Percentiles rank a stretch among this genome's conserved stretches.
Conservation (phyloP, 2,113 vertebrate species). For the Zosterops japonicus region DNA sequence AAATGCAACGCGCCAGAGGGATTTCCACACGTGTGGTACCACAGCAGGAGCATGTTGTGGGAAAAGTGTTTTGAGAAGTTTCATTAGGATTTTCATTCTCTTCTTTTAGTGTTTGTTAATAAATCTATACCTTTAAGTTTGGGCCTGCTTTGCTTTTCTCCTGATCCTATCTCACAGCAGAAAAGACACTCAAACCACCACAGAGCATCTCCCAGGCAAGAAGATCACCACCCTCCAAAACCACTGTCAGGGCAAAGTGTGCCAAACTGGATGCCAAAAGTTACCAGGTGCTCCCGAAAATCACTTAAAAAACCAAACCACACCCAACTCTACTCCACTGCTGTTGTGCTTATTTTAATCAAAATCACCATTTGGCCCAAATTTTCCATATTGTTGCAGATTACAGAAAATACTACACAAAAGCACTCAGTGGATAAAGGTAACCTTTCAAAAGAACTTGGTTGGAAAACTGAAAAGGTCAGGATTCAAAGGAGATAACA, state of each 20-base stretch:
- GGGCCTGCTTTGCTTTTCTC: not conserved
- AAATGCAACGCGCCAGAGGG: not conserved
- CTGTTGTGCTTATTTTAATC: not conserved
- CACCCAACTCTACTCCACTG: not conserved
- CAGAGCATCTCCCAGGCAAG: not conserved
- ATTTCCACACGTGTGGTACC: rapidly evolving
- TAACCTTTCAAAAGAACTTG: not conserved
- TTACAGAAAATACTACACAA: not conserved
- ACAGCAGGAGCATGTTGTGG: rapidly evolving
- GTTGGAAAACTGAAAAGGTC: not conserved
- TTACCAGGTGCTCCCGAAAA: not conserved
- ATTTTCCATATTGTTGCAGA: not conserved
- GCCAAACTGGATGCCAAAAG: rapidly evolving
- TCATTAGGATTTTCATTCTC: not conserved
- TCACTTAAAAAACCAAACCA: not conserved
- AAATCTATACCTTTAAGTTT: not conserved
- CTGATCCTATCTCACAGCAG: not conserved
- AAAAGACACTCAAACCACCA: not conserved
- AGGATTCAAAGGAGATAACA: not conserved
- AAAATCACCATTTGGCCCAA: rapidly evolving
- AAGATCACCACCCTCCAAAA: not conserved
- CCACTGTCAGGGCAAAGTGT: rapidly evolving
- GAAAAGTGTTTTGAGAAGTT: not conserved
- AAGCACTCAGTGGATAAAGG: rapidly evolving
- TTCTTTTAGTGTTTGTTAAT: too few species aligned